Evolutionary conservation across 2,888 invertebrate species (phyloP), one percentile per base, ranked within the genome.

Genomic region (Itoplectis maculator): DNA sequence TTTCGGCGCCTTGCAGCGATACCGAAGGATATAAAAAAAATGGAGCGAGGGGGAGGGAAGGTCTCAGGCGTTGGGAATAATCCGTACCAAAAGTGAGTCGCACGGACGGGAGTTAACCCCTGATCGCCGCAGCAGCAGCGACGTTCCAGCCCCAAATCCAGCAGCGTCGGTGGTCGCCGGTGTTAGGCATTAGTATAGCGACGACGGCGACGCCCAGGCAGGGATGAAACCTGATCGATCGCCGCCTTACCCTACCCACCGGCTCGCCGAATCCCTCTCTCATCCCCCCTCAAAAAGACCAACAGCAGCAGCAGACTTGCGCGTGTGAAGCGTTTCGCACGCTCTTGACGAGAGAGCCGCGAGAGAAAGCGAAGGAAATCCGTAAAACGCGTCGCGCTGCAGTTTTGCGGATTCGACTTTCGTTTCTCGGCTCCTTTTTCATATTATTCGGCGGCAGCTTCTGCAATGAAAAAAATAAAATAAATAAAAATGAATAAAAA

Each of bases 191-290:
- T 66, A 40, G 18, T 49, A 54, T 51, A 79, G 40, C 29, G 29
- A 29, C 29, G 29, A 63, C 77, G 76, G 65, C 76, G 72, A 79
- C 79, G 82, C 85, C 83, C 80, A 66, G 78, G 82, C 79, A 86
- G 86, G 84, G 85, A 85, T 85, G 86, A 84, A 84, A 86, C 82
- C 82, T 85, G 86, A 87, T 87, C 86, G 86, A 87, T 87, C 86
- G 86, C 66, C 65, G 82, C 72, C 75, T 83, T 81, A 79, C 79
- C 83, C 85, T 74, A 56, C 56, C 81, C 74, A 45, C 47, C 47
- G 5, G 9, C 37, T 35, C 20, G 1, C 59, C 66, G 49, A 70
- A 70, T 70, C 56, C 47, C 72, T n/a, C 54, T n/a, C 54, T 70
- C 84, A 68, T 45, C 68, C 54, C 66, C 69, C n/a, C n/a, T n/a